phyloP scores from a whole-genome alignment of 2,888 invertebrate genomes.

The Punctoribates punctum region DNA sequence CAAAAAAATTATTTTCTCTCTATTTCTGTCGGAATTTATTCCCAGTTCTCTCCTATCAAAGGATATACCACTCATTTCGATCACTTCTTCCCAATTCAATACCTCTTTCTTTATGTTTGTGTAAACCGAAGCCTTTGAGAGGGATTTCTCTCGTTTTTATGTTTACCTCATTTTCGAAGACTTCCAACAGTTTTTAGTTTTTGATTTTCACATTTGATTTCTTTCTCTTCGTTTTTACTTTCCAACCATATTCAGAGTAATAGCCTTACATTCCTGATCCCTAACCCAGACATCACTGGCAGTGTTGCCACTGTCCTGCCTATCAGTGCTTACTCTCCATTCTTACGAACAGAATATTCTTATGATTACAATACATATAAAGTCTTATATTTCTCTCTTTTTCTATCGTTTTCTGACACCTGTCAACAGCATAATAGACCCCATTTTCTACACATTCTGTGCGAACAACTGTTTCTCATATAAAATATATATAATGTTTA shows the following conservation, averaged over 20 bases:
- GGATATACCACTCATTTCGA: neutral
- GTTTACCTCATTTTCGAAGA: neutral
- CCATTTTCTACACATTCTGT: neutral
- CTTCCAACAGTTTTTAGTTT: neutral
- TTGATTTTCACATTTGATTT: neutral
- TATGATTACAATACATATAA: neutral
- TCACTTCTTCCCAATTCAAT: slow-evolving; percentile 2
- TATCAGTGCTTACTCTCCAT: slow-evolving; percentile 14
- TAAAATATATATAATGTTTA: neutral
- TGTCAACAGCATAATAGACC: slow-evolving; percentile 15
- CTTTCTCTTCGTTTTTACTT: neutral
- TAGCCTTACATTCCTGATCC: neutral
- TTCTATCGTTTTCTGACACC: neutral
- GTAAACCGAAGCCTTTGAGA: neutral
- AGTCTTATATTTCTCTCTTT: neutral
- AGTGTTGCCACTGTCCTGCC: slow-evolving; percentile 39
- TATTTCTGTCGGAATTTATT: neutral
- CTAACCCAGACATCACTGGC: neutral
- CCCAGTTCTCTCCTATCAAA: neutral
- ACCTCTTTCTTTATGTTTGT: slow-evolving; percentile 2
- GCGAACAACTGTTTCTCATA: neutral
- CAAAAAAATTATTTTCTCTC: neutral
- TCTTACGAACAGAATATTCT: neutral
- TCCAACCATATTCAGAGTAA: neutral
- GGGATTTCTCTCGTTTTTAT: neutral